phyloP scores from a whole-genome alignment of 2,797 vertebrate genomes.

The Fringilla coelebs region DNA sequence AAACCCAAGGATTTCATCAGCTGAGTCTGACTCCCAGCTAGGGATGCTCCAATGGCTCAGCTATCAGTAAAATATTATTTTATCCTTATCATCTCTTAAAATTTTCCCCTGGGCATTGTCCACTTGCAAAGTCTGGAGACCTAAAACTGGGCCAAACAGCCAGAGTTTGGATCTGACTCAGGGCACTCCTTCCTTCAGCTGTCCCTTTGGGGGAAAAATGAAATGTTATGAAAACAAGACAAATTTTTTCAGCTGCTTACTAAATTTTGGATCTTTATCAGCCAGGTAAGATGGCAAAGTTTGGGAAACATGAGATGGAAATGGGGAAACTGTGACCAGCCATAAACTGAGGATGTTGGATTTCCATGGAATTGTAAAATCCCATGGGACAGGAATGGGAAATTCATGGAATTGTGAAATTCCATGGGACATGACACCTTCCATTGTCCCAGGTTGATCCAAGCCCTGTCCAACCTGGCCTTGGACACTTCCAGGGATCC shows the following conservation, averaged over 20 bases:
- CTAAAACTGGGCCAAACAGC: neutral
- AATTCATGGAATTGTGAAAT: too few species aligned
- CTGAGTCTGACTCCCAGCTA: too few species aligned
- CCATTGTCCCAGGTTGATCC: accelerated
- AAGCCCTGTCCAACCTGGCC: accelerated
- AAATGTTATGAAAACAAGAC: neutral
- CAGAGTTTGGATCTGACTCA: neutral
- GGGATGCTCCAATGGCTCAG: neutral
- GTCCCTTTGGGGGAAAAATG: neutral
- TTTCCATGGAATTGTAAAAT: neutral
- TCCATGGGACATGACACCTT: neutral
- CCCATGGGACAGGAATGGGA: too few species aligned
- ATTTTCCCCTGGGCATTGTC: neutral
- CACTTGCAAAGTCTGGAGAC: neutral
- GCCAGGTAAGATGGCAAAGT: neutral
- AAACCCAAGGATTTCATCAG: neutral
- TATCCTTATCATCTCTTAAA: too few species aligned
- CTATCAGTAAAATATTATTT: neutral
- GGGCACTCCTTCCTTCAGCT: neutral
- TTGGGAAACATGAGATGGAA: neutral
- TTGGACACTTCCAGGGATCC: neutral
- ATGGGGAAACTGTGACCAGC: neutral
- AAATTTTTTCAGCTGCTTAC: accelerated
- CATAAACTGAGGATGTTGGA: neutral
- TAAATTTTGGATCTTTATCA: neutral